Evolutionary conservation across 2,888 invertebrate genomes (phyloP).

Genomic region (Oligia strigilis): DNA sequence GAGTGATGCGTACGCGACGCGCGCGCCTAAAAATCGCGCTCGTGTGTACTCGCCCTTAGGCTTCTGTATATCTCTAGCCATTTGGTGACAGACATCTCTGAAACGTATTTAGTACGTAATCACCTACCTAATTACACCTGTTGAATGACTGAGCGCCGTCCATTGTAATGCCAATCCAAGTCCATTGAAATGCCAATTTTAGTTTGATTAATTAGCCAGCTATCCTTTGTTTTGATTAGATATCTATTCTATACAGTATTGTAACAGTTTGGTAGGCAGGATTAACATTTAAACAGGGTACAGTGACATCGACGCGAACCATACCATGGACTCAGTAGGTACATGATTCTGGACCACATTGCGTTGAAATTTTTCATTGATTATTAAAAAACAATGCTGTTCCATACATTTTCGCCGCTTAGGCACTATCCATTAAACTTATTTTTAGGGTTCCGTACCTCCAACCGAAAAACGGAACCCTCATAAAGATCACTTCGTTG

Average conservation of each 20-base stretch:
- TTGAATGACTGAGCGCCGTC: slow-evolving; percentile 50
- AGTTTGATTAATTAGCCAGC: not conserved
- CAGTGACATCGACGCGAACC: not conserved
- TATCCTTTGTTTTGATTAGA: not conserved
- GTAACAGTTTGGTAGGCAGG: not conserved
- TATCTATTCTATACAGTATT: not conserved
- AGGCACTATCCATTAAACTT: too few species aligned
- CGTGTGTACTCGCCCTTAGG: too few species aligned
- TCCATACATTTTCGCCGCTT: too few species aligned
- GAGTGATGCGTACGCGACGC: too few species aligned
- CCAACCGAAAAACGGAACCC: too few species aligned
- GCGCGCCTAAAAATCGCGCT: too few species aligned
- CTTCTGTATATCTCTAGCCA: slow-evolving; percentile 7
- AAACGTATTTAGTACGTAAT: slow-evolving; percentile 30
- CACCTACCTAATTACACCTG: slow-evolving; percentile 59
- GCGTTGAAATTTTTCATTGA: too few species aligned
- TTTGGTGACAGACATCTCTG: slow-evolving; percentile 1
- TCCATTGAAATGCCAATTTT: slow-evolving; percentile 44
- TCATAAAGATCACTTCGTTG: too few species aligned
- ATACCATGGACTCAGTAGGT: too few species aligned
- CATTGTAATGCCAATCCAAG: slow-evolving; percentile 44
- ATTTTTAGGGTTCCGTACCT: too few species aligned
- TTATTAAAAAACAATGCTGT: too few species aligned
- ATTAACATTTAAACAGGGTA: not conserved
- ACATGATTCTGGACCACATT: too few species aligned